Conservation (phyloP, 2,113 vertebrate species). For the Theristicus caerulescens region DNA sequence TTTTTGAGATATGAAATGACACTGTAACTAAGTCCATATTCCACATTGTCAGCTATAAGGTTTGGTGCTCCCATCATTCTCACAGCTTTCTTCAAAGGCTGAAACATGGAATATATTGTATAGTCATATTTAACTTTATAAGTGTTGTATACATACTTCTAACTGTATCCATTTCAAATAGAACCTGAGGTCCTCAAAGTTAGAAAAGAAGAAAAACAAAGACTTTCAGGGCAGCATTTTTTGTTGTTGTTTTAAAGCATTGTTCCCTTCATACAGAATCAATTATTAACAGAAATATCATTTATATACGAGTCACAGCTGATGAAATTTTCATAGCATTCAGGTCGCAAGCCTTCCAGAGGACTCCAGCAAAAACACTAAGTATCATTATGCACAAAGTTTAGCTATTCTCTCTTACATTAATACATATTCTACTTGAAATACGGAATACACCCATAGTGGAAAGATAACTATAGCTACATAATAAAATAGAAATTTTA, state of each 20-base stretch:
- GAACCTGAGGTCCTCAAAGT: neutral
- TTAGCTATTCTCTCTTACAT: neutral
- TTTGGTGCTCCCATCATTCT: constrained; percentile 97
- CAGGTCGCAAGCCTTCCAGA: neutral
- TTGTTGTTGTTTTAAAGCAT: neutral
- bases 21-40: constrained; percentile 97
- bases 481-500: neutral
- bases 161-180: neutral
- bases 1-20: constrained; percentile 98
- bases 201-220: neutral
- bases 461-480: neutral
- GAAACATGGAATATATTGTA: constrained; percentile 9
- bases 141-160: neutral
- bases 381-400: neutral
- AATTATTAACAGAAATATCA: neutral
- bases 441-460: neutral
- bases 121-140: neutral
- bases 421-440: neutral
- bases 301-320: neutral
- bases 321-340: neutral
- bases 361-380: neutral
- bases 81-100: constrained; percentile 95
- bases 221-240: neutral
- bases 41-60: constrained; percentile 95
- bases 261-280: neutral